A percentile compares a stretch with the other conserved stretches of the same genome.
Evolutionary conservation across 1,140 invertebrate genomes (phyloP).

Genomic region (Zaprionus capensis): DNA sequence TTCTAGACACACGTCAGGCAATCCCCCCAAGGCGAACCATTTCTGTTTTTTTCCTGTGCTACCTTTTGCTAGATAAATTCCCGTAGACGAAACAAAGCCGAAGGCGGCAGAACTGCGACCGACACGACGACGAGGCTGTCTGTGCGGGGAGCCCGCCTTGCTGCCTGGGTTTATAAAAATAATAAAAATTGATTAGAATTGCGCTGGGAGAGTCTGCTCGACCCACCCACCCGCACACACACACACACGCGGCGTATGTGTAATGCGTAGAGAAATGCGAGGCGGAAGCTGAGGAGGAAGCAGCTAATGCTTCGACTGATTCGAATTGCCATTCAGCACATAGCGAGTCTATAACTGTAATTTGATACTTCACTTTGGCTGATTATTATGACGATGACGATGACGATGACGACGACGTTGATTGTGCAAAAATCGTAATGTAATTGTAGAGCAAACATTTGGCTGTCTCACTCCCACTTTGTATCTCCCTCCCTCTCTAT

Average conservation of each 20-base stretch:
- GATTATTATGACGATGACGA: constrained; percentile 76
- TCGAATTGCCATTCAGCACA: constrained; percentile 63
- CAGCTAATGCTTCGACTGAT: constrained; percentile 54
- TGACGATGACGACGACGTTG: constrained; percentile 77
- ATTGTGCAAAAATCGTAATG: constrained; percentile 83
- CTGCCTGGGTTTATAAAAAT: constrained; percentile 80
- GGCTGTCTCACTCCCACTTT: constrained; percentile 1
- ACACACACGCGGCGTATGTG: constrained; percentile 54
- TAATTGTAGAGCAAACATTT: constrained; percentile 68
- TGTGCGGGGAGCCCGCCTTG: neutral
- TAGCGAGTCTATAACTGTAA: constrained; percentile 56
- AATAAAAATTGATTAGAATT: constrained; percentile 85
- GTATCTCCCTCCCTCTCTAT: neutral
- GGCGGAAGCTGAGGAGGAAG: neutral
- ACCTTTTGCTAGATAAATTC: constrained; percentile 72
- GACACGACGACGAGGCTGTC: constrained; percentile 12
- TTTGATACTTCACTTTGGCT: constrained; percentile 81
- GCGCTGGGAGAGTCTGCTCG: constrained; percentile 39
- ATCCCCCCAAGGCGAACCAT: constrained; percentile 73
- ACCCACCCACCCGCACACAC: constrained; percentile 3
- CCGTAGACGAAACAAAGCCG: constrained; percentile 66
- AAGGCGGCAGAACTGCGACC: constrained; percentile 37
- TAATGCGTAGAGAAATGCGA: constrained; percentile 25
- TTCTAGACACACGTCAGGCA: constrained; percentile 47
- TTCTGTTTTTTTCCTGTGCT: constrained; percentile 60